A percentile compares a stretch with the other conserved stretches of the same genome.
phyloP scores from a whole-genome alignment of 2,797 vertebrate species.

The Onychomys arenicola region DNA sequence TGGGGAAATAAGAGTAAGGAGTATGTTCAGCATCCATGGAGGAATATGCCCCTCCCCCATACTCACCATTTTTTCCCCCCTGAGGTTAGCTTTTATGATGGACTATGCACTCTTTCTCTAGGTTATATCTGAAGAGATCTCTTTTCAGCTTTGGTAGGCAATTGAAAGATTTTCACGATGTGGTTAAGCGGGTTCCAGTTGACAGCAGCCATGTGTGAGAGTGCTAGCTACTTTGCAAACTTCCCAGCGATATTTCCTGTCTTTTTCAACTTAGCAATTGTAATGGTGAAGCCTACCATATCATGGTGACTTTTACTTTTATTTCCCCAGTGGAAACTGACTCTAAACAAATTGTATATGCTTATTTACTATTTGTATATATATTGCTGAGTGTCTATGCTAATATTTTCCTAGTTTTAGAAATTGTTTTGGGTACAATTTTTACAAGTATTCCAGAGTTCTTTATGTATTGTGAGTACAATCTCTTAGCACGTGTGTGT shows the following conservation, averaged over 20 bases:
- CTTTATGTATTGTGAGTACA: neutral
- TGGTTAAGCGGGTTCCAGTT: neutral
- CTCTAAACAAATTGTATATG: neutral
- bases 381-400: neutral
- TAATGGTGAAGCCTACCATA: neutral
- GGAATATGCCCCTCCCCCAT: neutral
- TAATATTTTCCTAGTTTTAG: neutral
- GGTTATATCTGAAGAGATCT: neutral
- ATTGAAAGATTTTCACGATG: neutral
- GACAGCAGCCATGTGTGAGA: neutral
- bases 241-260: neutral
- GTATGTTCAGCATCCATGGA: neutral
- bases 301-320: constrained; percentile 18
- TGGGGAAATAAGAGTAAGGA: no score
- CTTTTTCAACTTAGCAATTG: neutral
- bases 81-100: neutral
- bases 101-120: neutral
- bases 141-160: neutral
- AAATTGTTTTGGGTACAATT: neutral
- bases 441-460: neutral
- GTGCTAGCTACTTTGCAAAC: neutral
- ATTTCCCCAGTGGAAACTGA: neutral
- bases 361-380: neutral
- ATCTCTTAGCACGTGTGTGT: no score
- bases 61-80: neutral